A percentile compares a stretch with the other conserved stretches of the same genome.
Evolutionary conservation across 2,113 vertebrate species (phyloP).

Genomic region (Clinocottus analis): DNA sequence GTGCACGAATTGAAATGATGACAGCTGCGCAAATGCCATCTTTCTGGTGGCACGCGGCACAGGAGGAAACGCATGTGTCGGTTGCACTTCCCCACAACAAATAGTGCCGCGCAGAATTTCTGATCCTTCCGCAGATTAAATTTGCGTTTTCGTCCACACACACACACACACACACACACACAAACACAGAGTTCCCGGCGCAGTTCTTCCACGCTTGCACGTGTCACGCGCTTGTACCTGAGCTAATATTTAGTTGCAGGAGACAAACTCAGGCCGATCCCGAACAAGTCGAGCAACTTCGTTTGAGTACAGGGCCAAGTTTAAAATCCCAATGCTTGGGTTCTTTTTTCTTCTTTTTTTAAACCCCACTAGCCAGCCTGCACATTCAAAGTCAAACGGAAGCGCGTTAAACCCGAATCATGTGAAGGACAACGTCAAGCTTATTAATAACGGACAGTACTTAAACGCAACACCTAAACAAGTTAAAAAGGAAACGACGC

Average conservation of each 20-base stretch:
- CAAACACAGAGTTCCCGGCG: too few relatives aligned
- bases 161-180: too few relatives aligned
- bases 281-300: neutral
- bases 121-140: neutral
- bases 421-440: neutral
- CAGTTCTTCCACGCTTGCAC: neutral
- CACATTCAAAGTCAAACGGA: conserved; percentile 20
- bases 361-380: neutral
- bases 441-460: neutral
- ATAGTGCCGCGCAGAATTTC: neutral
- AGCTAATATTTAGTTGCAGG: neutral
- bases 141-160: too few relatives aligned
- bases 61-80: neutral
- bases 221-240: conserved; percentile 24
- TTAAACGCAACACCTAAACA: neutral
- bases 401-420: conserved; percentile 36
- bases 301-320: neutral
- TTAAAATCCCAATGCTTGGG: neutral
- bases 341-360: neutral
- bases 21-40: neutral
- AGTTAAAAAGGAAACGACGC: neutral
- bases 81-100: neutral
- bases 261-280: neutral
- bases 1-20: neutral
- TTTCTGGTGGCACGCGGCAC: neutral